Conservation (phyloP, 2,888 invertebrate genomes). For the Metellina segmentata region DNA sequence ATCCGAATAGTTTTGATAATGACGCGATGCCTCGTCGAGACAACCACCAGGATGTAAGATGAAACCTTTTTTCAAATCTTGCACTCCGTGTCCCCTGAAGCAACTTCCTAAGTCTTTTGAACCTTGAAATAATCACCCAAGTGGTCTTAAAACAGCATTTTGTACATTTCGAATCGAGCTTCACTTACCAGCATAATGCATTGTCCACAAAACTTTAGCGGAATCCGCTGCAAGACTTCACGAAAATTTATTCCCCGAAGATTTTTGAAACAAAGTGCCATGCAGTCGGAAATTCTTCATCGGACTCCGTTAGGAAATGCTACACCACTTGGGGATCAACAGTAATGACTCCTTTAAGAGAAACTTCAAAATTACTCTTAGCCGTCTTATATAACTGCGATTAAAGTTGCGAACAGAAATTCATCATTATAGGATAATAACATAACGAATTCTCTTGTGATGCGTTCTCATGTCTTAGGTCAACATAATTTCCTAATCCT, state of each 20-base stretch:
- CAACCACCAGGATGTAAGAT: too few species aligned
- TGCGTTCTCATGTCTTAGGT: background rate
- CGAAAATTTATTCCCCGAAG: background rate
- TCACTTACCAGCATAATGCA: background rate
- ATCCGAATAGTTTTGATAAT: too few species aligned
- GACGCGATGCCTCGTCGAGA: too few species aligned
- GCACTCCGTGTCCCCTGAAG: too few species aligned
- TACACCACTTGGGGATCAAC: background rate
- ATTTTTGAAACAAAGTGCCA: background rate
- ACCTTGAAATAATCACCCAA: background rate
- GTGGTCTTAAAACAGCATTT: too few species aligned
- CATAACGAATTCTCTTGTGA: conserved; percentile 22
- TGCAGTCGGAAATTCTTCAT: background rate
- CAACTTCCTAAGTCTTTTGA: background rate
- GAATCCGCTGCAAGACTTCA: background rate
- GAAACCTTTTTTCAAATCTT: too few species aligned
- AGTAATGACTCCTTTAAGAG: background rate
- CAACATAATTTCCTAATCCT: conserved; percentile 2
- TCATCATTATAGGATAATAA: conserved; percentile 9
- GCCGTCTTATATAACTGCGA: background rate
- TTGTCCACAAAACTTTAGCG: background rate
- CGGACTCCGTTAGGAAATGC: background rate
- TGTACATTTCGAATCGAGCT: too few species aligned
- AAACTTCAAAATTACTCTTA: background rate
- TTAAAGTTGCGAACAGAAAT: background rate